Base-by-base conservation (phyloP, 2,888 invertebrate genomes). In the Orthosia gracilis region DNA sequence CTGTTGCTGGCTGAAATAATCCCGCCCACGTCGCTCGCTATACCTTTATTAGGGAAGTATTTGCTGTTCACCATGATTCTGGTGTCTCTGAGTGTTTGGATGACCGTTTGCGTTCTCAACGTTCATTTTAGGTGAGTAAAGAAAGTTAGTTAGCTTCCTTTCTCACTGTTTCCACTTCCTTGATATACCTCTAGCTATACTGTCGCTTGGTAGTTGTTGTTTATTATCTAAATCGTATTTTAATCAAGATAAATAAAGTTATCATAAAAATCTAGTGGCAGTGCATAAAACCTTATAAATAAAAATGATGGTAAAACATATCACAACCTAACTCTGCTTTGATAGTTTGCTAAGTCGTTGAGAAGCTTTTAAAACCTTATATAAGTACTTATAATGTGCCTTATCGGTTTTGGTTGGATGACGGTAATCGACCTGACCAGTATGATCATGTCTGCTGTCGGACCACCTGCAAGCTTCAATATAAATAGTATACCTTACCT, bases 1-100 rank as follows among this genome's bases (percentile, higher is more conserved):
- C 97, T 99, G 94, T 97, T 99, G 89, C 97, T 99, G 94, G 99
- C 99, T 80, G 99, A 99, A 97, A 99, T 99, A 91, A 99, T 99
- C 93, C 99, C 99, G 65, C 99, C 99, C 69, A 99, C 99, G 3
- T 99, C 99, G 49, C 97, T 99, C 89, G 99, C 98, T 64, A 98
- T 99, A 84, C 99, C 99, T 54, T 96, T 99, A 85, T 92, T 94
- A 93, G 94, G 94, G 87, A 94, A 94, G 89, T 94, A 94, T 90
- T 91, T 94, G 83, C 97, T 99, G 87, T 99, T 99, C 95, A 99
- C 99, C 73, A 99, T 99, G 99, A 98, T 98, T 89, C 97, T 99
- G 91, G 99, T 99, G 85, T 98, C 99, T 62, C 97, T 99, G 85
- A 99, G 98, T 88, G 98, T 99, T 87, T 98, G 98, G 97, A 98